Conservation (phyloP, 2,888 invertebrate genomes). For the Caenorhabditis japonica region DNA sequence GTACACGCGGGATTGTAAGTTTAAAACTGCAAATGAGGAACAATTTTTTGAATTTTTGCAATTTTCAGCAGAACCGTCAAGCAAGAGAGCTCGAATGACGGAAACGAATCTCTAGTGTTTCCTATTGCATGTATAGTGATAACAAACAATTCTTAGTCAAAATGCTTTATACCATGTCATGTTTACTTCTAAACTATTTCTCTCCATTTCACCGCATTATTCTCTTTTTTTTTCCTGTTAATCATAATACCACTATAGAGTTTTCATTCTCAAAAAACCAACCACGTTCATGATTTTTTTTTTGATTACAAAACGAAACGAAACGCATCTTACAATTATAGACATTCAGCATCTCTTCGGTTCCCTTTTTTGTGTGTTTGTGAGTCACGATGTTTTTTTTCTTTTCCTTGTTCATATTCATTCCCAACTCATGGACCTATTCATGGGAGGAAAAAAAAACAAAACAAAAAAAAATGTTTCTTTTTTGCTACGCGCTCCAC, state of each 20-base stretch:
- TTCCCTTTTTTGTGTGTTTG: slow-evolving; percentile 5
- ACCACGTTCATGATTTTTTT: too few relatives aligned
- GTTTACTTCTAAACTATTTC: slow-evolving; percentile 7
- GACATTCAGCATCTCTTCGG: slow-evolving; percentile 25
- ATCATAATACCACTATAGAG: neutral
- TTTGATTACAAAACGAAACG: neutral
- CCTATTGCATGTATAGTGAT: neutral
- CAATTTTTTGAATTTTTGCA: neutral
- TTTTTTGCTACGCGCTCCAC: too few relatives aligned
- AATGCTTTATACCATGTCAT: slow-evolving; percentile 31
- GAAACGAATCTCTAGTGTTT: slow-evolving; percentile 23
- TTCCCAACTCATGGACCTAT: too few relatives aligned
- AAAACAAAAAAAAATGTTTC: too few relatives aligned
- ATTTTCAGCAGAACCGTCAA: slow-evolving; percentile 22
- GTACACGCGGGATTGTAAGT: slow-evolving; percentile 11
- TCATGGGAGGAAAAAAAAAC: too few relatives aligned
- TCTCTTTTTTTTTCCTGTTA: slow-evolving; percentile 2
- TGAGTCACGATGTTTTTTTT: slow-evolving; percentile 26
- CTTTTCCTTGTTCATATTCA: neutral
- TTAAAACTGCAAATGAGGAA: slow-evolving; percentile 5
- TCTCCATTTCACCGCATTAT: neutral
- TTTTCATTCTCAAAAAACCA: too few relatives aligned
- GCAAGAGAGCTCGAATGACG: slow-evolving; percentile 33
- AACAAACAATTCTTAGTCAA: neutral
- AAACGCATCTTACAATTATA: slow-evolving; percentile 14